phyloP scores from a whole-genome alignment of 2,888 invertebrate species.

The Chrysina gloriosa region DNA sequence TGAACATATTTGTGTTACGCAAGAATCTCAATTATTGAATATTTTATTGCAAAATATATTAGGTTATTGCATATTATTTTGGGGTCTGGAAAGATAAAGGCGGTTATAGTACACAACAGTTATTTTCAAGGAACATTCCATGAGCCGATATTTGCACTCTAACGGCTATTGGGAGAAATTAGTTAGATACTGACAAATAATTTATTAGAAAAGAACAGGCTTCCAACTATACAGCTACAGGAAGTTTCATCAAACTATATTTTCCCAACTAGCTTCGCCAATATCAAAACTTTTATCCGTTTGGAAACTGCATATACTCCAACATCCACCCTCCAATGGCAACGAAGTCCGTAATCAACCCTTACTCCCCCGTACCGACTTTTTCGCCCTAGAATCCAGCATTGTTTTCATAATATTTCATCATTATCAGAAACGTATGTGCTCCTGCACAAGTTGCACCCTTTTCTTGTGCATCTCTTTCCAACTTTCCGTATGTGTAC shows the following conservation, averaged over 20 bases:
- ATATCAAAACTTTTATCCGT: not conserved
- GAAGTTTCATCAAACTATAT: not conserved
- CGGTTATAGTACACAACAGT: no score
- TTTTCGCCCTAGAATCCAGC: not conserved
- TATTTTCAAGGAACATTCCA: no score
- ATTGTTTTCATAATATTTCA: constrained; percentile 9
- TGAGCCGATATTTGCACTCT: no score
- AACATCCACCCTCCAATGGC: not conserved
- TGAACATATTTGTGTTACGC: no score
- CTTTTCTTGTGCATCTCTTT: constrained; percentile 25
- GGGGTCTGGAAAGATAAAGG: no score
- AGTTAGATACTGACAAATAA: no score
- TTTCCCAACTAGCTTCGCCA: not conserved
- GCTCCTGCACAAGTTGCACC: constrained; percentile 2
- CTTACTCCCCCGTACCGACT: not conserved
- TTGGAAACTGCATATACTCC: not conserved
- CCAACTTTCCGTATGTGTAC: not conserved
- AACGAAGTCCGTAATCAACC: not conserved
- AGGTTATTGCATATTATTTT: not conserved
- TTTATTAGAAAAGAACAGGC: no score
- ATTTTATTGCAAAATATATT: not conserved
- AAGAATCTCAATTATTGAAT: no score
- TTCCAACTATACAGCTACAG: not conserved
- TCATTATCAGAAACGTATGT: not conserved
- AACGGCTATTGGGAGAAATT: no score